Conservation (phyloP, 2,797 vertebrate genomes). For the Sebastes dallii region DNA sequence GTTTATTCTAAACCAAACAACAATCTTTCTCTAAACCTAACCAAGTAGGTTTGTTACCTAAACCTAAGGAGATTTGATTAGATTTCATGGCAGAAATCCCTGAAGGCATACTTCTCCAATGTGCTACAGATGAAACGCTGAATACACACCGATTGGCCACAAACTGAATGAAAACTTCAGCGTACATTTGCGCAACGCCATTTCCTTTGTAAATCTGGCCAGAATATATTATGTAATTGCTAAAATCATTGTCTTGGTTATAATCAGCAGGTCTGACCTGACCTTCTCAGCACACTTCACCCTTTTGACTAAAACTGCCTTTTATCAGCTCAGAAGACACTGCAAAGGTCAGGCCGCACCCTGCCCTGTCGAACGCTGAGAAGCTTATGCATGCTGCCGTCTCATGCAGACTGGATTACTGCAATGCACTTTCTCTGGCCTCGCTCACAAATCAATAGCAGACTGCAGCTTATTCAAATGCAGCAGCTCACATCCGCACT, state of each 20-base stretch:
- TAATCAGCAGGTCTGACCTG: not conserved
- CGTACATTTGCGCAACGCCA: not conserved
- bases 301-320: constrained; percentile 14
- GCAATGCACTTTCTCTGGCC: constrained; percentile 47
- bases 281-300: not conserved
- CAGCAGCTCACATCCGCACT: constrained; percentile 2
- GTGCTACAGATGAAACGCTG: not conserved
- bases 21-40: too few species aligned
- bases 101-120: too few species aligned
- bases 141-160: not conserved
- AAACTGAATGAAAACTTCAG: not conserved
- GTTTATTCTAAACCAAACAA: too few species aligned
- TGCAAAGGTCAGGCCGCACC: constrained; percentile 22
- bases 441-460: constrained; percentile 49
- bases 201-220: not conserved
- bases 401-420: constrained; percentile 62
- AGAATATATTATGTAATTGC: not conserved
- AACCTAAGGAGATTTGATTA: too few species aligned
- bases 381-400: constrained; percentile 28
- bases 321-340: constrained; percentile 34
- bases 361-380: not conserved
- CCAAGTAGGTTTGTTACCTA: too few species aligned
- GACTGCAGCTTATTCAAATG: constrained; percentile 50
- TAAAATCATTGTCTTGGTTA: not conserved
- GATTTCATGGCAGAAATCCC: too few species aligned